A percentile compares a stretch with the other conserved stretches of the same genome.
Conservation (phyloP, 2,888 invertebrate genomes). For the Oligia latruncula region DNA sequence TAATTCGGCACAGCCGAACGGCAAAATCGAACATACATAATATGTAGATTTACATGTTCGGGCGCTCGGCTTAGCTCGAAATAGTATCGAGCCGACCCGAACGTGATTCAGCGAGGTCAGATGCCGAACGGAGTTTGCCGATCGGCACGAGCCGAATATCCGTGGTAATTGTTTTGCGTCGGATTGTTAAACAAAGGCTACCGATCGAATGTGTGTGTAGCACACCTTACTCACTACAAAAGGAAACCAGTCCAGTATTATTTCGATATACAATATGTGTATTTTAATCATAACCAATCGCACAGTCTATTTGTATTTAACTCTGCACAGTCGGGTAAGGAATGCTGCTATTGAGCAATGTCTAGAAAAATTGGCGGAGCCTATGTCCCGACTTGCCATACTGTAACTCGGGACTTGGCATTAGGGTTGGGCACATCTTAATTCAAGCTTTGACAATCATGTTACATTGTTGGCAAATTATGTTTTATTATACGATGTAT, state of each 20-base stretch:
- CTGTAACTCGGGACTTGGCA: neutral
- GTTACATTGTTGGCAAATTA: neutral
- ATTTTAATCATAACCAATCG: neutral
- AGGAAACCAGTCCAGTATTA: conserved; percentile 23
- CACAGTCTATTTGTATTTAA: conserved; percentile 14
- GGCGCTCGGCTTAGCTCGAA: neutral
- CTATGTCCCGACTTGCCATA: neutral
- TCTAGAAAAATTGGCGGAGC: neutral
- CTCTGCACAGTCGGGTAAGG: neutral
- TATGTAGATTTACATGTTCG: neutral
- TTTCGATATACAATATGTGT: conserved; percentile 7
- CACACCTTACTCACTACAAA: neutral
- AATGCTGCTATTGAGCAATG: neutral
- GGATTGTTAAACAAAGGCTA: neutral
- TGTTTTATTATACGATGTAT: neutral
- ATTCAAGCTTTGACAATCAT: neutral
- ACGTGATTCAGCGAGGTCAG: neutral
- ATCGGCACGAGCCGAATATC: neutral
- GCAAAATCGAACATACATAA: neutral
- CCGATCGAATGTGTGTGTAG: neutral
- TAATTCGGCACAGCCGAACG: too few relatives aligned
- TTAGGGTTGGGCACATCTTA: neutral
- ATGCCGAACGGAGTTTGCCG: neutral
- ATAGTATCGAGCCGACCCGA: neutral
- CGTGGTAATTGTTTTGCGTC: neutral